Evolutionary conservation across 2,113 vertebrate genomes (phyloP), one percentile per base, ranked within the genome.

Genomic region (Ameiurus melas): DNA sequence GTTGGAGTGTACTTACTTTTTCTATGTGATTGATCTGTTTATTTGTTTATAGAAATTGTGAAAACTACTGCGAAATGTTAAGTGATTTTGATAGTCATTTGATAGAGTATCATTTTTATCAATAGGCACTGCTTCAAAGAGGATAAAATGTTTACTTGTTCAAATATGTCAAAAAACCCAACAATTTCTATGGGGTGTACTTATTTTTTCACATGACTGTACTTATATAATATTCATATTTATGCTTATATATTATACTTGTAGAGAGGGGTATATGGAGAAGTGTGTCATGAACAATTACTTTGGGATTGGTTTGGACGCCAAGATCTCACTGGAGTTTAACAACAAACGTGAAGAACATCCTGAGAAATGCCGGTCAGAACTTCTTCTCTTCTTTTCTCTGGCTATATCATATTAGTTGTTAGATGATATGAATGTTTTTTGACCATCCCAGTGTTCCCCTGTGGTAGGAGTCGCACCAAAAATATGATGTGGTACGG

Each of bases 401-500:
- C 57, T 27, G 60, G 19, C 27, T 60, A 43, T 62, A 58, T 39
- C 12, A 22, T 58, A 60, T 25, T 39, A 9, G 2, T 25, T 82
- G 1, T 60, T 25, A 39, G 30, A 39, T 39, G 3, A 60, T 36
- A 36, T 57, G 19, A 5, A 82, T 58, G 1, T 22, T 22, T 22
- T 82, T 60, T 39, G 19, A 58, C 30, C 20, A 10, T 53, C 16
- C 10, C 20, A 4, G 14, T 62, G 36, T 83, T 62, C 13, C 53
- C 19, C 55, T 68, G 47, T 66, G 33, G 83, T 91, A 99, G 98
- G 94, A 99, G 98, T 92, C 96, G 98, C 43, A 99, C 98, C 0
- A 99, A 99, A 94, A 99, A 99, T 91, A 97, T 99, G 97, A 99
- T 99, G 98, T 99, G 98, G 98, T 99, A 99, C 79, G 98, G 98